Evolutionary conservation across 2,888 invertebrate species (phyloP).

Genomic region (Hermodice carunculata): DNA sequence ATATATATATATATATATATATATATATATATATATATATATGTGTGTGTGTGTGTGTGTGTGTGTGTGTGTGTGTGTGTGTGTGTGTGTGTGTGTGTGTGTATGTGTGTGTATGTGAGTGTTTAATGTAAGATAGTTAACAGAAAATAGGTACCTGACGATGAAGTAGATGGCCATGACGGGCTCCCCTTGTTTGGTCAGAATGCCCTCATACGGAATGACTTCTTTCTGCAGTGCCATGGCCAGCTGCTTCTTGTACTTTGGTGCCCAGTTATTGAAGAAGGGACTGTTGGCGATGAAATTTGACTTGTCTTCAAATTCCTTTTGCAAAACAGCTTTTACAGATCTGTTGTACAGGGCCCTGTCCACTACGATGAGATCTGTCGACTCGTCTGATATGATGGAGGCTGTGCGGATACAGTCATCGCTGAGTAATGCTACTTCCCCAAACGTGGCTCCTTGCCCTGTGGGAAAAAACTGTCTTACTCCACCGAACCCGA

Average conservation of each 20-base stretch:
- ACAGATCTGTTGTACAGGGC: slow-evolving; percentile 64
- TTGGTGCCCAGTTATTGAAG: slow-evolving; percentile 64
- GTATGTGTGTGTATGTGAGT: too few species aligned
- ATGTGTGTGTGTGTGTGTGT: too few species aligned
- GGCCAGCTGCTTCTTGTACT: slow-evolving; percentile 66
- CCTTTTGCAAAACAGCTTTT: slow-evolving; percentile 59
- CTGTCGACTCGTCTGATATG: slow-evolving; percentile 60
- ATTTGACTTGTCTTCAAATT: slow-evolving; percentile 63
- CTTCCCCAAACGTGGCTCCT: slow-evolving; percentile 67
- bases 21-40: too few species aligned
- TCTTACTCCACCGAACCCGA: too few species aligned
- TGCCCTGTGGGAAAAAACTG: slow-evolving; percentile 45
- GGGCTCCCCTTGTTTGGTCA: slow-evolving; percentile 61
- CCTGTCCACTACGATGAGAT: slow-evolving; percentile 66
- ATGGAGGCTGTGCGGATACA: slow-evolving; percentile 66
- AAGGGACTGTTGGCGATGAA: slow-evolving; percentile 63
- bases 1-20: too few species aligned
- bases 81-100: too few species aligned
- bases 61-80: too few species aligned
- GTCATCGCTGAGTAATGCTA: slow-evolving; percentile 65
- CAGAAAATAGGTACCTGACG: slow-evolving; percentile 50
- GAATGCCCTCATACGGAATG: slow-evolving; percentile 57
- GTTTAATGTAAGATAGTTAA: too few species aligned
- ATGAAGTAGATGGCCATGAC: slow-evolving; percentile 64
- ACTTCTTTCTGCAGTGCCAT: slow-evolving; percentile 66